phyloP scores from a whole-genome alignment of 2,113 vertebrate species.

The Crocuta crocuta region DNA sequence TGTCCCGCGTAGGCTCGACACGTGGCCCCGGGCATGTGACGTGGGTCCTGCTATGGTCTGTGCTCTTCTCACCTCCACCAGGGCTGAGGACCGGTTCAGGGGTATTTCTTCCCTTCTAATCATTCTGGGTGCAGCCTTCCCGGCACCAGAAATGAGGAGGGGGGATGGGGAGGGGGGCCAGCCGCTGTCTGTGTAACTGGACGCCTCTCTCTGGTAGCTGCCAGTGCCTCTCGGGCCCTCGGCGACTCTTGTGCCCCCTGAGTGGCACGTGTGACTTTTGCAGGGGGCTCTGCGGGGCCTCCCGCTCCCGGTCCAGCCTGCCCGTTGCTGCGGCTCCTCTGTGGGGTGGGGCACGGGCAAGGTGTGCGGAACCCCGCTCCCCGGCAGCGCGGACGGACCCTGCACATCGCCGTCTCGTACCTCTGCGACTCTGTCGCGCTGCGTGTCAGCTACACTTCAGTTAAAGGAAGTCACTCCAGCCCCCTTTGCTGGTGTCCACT shows the following conservation, averaged over 20 bases:
- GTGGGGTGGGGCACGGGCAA: background rate
- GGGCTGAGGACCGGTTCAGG: background rate
- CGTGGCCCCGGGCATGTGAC: too few species aligned
- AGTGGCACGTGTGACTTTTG: too few species aligned
- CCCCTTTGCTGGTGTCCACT: background rate
- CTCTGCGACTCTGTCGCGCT: accelerated
- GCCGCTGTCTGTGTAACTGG: background rate
- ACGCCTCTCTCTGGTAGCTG: background rate
- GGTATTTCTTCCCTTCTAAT: background rate
- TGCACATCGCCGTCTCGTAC: background rate
- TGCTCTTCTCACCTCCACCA: too few species aligned
- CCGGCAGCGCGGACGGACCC: background rate
- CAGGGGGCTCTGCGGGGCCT: background rate
- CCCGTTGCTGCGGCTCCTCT: background rate
- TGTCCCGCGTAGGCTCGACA: background rate
- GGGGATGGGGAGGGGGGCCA: background rate
- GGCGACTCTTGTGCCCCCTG: background rate
- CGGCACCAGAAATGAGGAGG: background rate
- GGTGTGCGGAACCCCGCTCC: background rate
- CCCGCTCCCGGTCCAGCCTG: too few species aligned
- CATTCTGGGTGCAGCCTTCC: background rate
- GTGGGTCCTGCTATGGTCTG: too few species aligned
- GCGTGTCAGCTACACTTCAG: background rate
- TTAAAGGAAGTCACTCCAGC: background rate
- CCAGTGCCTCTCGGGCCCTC: accelerated